phyloP scores from a whole-genome alignment of 1,140 invertebrate species.

The Eupristina koningsbergeri region DNA sequence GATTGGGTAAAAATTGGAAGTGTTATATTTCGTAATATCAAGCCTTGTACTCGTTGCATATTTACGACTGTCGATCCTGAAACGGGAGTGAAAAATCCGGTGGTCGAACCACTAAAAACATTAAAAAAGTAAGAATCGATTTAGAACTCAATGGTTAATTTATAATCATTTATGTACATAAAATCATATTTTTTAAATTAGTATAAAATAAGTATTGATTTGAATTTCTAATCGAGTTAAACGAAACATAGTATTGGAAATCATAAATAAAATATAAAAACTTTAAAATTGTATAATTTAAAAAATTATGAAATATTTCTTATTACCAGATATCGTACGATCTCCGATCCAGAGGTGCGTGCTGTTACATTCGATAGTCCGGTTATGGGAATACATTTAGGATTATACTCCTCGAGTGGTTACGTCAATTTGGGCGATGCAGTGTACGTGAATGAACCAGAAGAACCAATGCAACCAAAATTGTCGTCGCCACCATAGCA shows the following conservation, averaged over 20 bases:
- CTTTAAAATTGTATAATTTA: no score
- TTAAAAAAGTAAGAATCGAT: slow-evolving; percentile 68
- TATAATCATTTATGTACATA: no score
- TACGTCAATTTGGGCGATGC: slow-evolving; percentile 66
- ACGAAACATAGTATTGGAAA: no score
- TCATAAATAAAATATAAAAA: no score
- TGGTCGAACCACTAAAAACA: slow-evolving; percentile 76
- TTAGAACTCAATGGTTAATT: slow-evolving; percentile 10
- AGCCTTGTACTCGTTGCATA: slow-evolving; percentile 79
- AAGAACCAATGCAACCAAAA: slow-evolving; percentile 48
- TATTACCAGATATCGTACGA: slow-evolving; percentile 66
- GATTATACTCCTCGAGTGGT: slow-evolving; percentile 59
- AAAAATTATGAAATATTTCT: neutral
- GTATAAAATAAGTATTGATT: no score
- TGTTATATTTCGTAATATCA: slow-evolving; percentile 76
- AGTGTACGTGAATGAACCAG: slow-evolving; percentile 65
- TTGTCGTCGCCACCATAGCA: slow-evolving; percentile 64
- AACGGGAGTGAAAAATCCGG: slow-evolving; percentile 71
- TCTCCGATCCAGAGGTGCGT: slow-evolving; percentile 62
- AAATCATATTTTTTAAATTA: no score
- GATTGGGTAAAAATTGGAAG: slow-evolving; percentile 80
- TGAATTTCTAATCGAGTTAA: no score
- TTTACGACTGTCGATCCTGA: slow-evolving; percentile 76
- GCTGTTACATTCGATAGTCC: slow-evolving; percentile 62
- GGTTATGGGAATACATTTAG: slow-evolving; percentile 70